Evolutionary conservation across 2,113 vertebrate genomes (phyloP).

Genomic region (Antigone vipio): DNA sequence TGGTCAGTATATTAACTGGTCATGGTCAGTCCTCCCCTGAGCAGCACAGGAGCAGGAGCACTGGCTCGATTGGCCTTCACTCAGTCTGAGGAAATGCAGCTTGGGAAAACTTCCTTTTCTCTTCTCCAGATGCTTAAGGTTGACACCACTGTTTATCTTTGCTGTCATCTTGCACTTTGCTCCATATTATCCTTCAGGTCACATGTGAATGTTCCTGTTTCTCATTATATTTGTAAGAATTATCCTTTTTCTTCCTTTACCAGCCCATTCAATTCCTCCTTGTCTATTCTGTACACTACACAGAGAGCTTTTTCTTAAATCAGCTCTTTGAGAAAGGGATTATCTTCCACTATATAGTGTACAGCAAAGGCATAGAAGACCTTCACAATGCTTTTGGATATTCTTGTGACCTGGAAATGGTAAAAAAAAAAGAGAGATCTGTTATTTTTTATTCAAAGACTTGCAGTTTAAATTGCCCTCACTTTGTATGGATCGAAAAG

Average conservation of each 20-base stretch:
- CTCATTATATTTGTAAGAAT: not conserved
- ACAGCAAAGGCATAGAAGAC: not conserved
- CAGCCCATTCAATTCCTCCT: not conserved
- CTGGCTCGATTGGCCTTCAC: accelerated
- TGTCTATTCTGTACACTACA: not conserved
- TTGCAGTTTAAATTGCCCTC: not conserved
- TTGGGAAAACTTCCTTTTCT: not conserved
- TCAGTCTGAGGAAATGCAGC: not conserved
- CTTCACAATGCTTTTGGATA: not conserved
- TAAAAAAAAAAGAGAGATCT: not conserved
- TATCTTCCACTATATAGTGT: not conserved
- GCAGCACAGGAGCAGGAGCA: not conserved
- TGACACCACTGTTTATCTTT: not conserved
- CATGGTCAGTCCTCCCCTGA: not conserved
- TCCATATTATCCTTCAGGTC: not conserved
- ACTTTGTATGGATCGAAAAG: not conserved
- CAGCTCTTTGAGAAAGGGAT: not conserved
- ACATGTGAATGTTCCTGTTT: not conserved
- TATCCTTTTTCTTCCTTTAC: not conserved
- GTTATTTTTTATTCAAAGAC: not conserved
- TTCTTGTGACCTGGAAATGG: not conserved
- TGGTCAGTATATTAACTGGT: not conserved
- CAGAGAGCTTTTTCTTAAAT: not conserved
- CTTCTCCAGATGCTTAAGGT: not conserved
- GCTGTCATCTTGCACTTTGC: not conserved